Evolutionary conservation across 2,888 invertebrate species (phyloP), one percentile per base, ranked within the genome.

Genomic region (Trilocha varians): DNA sequence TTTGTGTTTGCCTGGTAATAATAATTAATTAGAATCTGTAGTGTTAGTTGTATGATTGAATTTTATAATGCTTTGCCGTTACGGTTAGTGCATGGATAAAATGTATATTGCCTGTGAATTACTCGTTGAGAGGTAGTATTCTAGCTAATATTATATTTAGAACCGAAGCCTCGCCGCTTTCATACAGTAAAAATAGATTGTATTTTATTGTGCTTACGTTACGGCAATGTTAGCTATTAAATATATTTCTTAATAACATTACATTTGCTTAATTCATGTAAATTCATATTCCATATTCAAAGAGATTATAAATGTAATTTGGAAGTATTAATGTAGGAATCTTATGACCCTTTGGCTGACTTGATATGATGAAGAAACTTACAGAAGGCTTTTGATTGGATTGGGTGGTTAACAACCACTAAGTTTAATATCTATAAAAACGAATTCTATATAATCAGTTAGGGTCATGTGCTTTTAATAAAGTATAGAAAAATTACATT

Each of bases 1-100:
- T 76, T 65, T 66, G 65, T 79, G 65, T 79, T n/a, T 77, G 76
- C 71, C 77, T 66, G 69, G 66, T 78, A 70, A 71, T 67, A 25
- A 25, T 25, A 25, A 25, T 60, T 55, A 65, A 57, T 57, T 80
- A 78, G 73, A 61, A 56, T 62, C 78, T 76, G 65, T 78, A 75
- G 70, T 50, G 53, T 58, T 78, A 76, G 71, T 59, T 61, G 59
- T 70, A 72, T 67, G 65, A 62, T 73, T 65, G 78, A 76, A 59
- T 66, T 56, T 68, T 76, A 77, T 25, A 68, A 65, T 59, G 74
- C 76, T 72, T 73, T 68, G 73, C 70, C 67, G 73, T 69, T 25
- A 25, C 5, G 25, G 64, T 69, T 71, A 70, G 67, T 65, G 64
- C 69, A 66, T 73, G 64, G 60, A 58, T 52, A 56, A 52, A 48